Evolutionary conservation across 2,113 vertebrate species (phyloP).

Genomic region (Fukomys damarensis): DNA sequence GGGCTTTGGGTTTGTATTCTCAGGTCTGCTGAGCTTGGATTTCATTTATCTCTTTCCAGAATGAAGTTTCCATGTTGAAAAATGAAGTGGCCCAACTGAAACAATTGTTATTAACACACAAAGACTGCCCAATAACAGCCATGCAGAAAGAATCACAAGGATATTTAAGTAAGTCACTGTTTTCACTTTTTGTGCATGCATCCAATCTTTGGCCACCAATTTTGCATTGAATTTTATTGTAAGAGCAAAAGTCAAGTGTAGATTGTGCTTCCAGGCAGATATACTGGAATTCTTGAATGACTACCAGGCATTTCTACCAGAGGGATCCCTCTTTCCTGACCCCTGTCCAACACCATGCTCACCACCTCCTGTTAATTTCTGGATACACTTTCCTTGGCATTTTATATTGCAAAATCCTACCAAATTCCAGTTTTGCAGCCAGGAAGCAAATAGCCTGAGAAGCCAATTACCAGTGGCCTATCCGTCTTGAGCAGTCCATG

Average conservation of each 20-base stretch:
- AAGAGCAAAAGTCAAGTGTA: constrained; percentile 7
- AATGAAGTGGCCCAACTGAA: constrained; percentile 99
- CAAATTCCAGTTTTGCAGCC: background rate
- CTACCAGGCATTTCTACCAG: background rate
- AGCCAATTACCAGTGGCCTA: background rate
- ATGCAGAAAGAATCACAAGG: constrained; percentile 99
- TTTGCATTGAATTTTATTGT: constrained; percentile 29
- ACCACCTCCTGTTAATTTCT: background rate
- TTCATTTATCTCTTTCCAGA: constrained; percentile 88
- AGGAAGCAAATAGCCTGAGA: background rate
- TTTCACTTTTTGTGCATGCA: constrained; percentile 67
- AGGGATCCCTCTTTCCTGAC: background rate
- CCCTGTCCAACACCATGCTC: background rate
- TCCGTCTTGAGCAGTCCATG: background rate
- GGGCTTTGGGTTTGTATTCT: background rate
- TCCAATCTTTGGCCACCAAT: background rate
- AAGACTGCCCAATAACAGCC: constrained; percentile 99
- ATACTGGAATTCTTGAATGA: background rate
- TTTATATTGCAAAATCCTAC: constrained; percentile 40
- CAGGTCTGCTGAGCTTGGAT: constrained; percentile 11
- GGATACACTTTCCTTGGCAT: background rate
- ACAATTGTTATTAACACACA: constrained; percentile 98
- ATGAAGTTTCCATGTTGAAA: constrained; percentile 99
- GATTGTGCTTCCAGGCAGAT: background rate
- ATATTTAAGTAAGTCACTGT: constrained; percentile 97